Evolutionary conservation across 2,113 vertebrate species (phyloP).

Genomic region (Periophthalmodon schlosseri): DNA sequence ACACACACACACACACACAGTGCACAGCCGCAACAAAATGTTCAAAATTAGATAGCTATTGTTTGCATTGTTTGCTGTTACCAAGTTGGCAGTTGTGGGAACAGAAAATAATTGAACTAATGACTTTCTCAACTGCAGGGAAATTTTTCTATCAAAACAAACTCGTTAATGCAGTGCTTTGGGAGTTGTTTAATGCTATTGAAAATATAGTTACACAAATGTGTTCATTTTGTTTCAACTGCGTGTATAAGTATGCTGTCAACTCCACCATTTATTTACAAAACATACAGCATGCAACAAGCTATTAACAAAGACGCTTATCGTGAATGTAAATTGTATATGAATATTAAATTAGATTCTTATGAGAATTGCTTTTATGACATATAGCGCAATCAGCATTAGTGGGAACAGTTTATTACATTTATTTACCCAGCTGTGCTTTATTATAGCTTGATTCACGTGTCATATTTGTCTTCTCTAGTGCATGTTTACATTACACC

Average conservation of each 20-base stretch:
- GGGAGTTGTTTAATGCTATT: neutral
- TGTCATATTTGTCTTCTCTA: slow-evolving; percentile 1
- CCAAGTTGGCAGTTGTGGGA: neutral
- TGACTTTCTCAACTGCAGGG: neutral
- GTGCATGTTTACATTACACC: neutral
- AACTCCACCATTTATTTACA: neutral
- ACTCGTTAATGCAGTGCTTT: neutral
- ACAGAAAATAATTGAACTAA: neutral
- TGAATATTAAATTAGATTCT: neutral
- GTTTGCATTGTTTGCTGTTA: neutral
- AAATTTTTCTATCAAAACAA: neutral
- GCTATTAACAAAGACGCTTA: neutral
- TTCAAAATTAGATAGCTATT: neutral
- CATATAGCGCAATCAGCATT: slow-evolving; percentile 9
- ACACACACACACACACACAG: too few relatives aligned
- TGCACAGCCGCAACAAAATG: neutral
- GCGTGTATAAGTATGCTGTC: neutral
- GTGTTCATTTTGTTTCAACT: too few relatives aligned
- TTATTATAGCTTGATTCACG: slow-evolving; percentile 9
- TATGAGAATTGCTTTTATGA: slow-evolving; percentile 14
- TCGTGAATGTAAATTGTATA: neutral
- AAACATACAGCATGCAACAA: neutral
- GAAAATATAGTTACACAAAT: neutral
- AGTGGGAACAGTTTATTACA: neutral
- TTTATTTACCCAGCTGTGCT: slow-evolving; percentile 27